These are phyloP conservation scores for Limnephilus auricula DNA, from an alignment of 2,888 invertebrate genomes.

Conservation along the genomic window DNA sequence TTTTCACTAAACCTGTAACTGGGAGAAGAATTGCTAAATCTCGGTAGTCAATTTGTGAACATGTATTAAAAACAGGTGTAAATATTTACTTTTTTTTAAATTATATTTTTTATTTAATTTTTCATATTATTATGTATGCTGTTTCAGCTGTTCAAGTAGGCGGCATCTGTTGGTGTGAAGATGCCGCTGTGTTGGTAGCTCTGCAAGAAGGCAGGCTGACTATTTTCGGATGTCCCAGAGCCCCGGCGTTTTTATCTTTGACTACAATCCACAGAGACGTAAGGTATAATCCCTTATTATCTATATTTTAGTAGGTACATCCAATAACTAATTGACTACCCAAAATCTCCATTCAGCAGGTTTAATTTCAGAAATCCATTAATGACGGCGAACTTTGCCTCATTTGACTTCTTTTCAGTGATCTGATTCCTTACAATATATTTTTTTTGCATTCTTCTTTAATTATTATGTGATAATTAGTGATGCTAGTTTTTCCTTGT, in stretches of 20 bases:
- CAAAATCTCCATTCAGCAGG: background rate
- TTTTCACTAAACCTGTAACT: background rate
- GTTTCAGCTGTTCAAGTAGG: conserved; percentile 72
- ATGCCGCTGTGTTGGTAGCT: conserved; percentile 74
- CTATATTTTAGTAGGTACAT: background rate
- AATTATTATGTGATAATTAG: no score
- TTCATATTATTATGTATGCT: background rate
- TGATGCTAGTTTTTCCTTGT: background rate
- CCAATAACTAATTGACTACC: background rate
- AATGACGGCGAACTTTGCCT: background rate
- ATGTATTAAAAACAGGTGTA: no score
- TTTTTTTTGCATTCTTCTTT: no score
- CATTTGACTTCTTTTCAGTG: no score
- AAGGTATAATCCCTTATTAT: conserved; percentile 68
- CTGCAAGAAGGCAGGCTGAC: conserved; percentile 74
- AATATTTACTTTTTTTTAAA: no score
- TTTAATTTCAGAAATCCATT: background rate
- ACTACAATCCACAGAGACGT: conserved; percentile 75
- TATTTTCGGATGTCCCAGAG: conserved; percentile 75
- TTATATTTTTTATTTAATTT: background rate
- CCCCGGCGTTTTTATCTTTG: conserved; percentile 73
- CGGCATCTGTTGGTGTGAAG: conserved; percentile 75
- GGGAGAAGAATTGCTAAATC: background rate
- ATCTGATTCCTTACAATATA: background rate
- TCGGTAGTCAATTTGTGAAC: no score